A percentile compares a stretch with the other conserved stretches of the same genome.
Conservation (phyloP, 1,140 invertebrate genomes). For the Lasaia peninsularis region DNA sequence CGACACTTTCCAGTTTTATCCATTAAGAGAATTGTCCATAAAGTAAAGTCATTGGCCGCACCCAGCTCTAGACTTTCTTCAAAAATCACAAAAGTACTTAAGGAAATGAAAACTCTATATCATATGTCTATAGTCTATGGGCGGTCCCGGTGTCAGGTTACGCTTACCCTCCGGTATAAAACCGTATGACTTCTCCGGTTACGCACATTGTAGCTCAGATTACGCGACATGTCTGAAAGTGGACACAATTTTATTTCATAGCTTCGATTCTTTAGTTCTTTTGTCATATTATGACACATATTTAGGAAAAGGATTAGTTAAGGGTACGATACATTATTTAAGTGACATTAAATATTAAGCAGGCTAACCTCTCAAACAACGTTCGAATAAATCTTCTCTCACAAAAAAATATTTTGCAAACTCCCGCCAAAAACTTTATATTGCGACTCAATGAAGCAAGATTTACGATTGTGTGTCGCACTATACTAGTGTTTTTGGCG, state of each 20-base stretch:
- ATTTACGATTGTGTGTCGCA: no score
- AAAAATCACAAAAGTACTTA: constrained; percentile 37
- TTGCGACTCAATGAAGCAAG: no score
- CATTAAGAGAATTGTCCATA: constrained; percentile 10
- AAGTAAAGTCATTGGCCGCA: background rate
- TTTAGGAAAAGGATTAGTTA: no score
- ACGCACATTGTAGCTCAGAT: constrained; percentile 44
- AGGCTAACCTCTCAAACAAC: no score
- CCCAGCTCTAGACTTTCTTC: constrained; percentile 10
- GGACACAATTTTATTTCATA: background rate
- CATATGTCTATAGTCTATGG: constrained; percentile 34
- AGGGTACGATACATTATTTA: no score
- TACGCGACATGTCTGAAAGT: constrained; percentile 27
- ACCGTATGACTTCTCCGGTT: constrained; percentile 51
- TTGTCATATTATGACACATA: no score
- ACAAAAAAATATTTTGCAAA: no score
- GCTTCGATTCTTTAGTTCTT: background rate
- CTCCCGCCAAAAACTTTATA: no score
- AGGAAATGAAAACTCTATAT: constrained; percentile 63
- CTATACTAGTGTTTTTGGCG: no score
- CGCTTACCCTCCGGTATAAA: constrained; percentile 68
- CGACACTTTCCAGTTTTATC: constrained; percentile 10
- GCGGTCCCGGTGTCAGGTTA: constrained; percentile 58
- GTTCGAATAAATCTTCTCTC: no score
- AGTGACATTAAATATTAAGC: no score